Evolutionary conservation across 2,888 invertebrate species (phyloP), one percentile per base, ranked within the genome.

Genomic region (Cordilura impudica): DNA sequence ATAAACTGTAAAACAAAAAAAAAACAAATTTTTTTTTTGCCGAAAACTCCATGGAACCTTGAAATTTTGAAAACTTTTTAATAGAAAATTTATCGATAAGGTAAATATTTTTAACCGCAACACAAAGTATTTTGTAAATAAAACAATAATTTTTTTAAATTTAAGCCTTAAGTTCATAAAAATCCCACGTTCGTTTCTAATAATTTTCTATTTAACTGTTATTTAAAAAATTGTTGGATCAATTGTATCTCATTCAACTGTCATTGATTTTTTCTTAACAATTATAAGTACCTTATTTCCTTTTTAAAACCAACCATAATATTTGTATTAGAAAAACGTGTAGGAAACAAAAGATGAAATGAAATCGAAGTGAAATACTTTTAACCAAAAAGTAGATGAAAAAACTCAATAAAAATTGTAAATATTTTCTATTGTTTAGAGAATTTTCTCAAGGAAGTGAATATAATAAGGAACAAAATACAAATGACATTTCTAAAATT

Each of bases 361-460:
- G 4, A n/a, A 5, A 56, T 5, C 56, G 35, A 56, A 56, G 19
- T 56, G 35, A n/a, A n/a, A 39, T 4, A n/a, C 2, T 39, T n/a
- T 39, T 0, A 39, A 39, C n/a, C 35, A 39, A 39, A 3, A n/a
- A n/a, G n/a, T n/a, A n/a, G n/a, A n/a, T n/a, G n/a, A n/a, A n/a
- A n/a, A 4, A 39, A 39, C 12, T 47, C 60, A 61, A 29, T 47
- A 61, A 45, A 7, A 43, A 47, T 29, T 45, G 18, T 6, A 45
- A 18, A 45, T 2, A 18, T 23, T 3, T 45, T 4, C 31, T 19
- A 61, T 63, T 71, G 63, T 71, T 61, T 0, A 4, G 19, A 16
- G 54, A 16, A 63, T 54, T 61, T 71, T 71, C 71, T 45, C 71
- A 63, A 63, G 71, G 71, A 71, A 71, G 63, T 71, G 31, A 35